phyloP scores from a whole-genome alignment of 2,797 vertebrate genomes.

The Saxicola maurus region DNA sequence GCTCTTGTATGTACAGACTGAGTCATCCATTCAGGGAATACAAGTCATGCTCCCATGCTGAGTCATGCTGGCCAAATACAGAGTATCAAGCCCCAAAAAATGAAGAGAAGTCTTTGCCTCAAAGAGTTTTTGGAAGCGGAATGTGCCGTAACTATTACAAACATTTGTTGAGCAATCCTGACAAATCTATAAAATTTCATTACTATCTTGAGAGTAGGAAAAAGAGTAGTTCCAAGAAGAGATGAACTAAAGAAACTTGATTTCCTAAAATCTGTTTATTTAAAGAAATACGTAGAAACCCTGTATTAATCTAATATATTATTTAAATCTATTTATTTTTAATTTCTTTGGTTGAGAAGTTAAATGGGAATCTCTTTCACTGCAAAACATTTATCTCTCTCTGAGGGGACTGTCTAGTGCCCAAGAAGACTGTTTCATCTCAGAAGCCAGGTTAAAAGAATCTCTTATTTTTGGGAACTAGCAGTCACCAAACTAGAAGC shows the following conservation, averaged over 20 bases:
- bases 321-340: background rate
- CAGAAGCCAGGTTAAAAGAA: background rate
- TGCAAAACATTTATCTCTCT: background rate
- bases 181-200: background rate
- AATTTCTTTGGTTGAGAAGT: background rate
- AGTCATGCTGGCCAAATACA: background rate
- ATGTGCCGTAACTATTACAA: background rate
- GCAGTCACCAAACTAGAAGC: background rate
- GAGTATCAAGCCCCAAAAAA: background rate
- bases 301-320: background rate
- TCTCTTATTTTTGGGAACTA: background rate
- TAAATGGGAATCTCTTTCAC: background rate
- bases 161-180: background rate
- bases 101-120: background rate
- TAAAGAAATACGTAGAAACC: background rate
- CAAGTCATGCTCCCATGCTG: rapidly evolving
- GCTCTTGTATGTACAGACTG: background rate
- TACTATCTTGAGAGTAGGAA: background rate
- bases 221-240: background rate
- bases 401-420: background rate
- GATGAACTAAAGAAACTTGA: background rate
- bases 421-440: background rate
- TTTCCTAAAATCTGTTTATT: background rate
- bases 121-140: background rate
- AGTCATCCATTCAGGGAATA: conserved; percentile 5